Evolutionary conservation across 2,113 vertebrate genomes (phyloP), one percentile per base, ranked within the genome.

Genomic region (Syngnathus floridae): DNA sequence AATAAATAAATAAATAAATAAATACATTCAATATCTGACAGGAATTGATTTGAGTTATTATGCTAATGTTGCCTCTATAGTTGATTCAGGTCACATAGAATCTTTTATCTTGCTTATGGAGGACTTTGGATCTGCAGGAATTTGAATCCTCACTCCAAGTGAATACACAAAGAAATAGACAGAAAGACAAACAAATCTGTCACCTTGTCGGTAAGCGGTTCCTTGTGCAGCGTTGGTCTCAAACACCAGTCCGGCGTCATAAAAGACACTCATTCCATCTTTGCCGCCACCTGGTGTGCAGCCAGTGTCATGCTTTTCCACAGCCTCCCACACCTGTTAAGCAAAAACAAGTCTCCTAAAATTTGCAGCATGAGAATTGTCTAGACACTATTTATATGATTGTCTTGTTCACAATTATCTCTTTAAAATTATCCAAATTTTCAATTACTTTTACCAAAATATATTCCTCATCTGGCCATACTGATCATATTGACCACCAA

Each of bases 231-330:
- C 62, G 72, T 13, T 90, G 63, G 85, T 82, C 54, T 80, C 62
- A 64, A 93, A 85, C 62, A 90, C 19, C 65, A 93, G 38, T 1
- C 92, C 91, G 6, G 92, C 91, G 51, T 92, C 90, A 1, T 65
- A 84, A 71, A 93, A 91, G 55, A 93, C 90, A 17, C 78, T 62
- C 72, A 91, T 79, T 5, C 62, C 43, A 51, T 91, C 62, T 13
- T 66, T 80, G 2, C 92, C 92, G 68, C 92, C 89, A n/a, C 92
- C 92, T 1, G 88, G 71, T 3, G 91, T 91, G 71, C 92, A 94
- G 69, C 87, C 92, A 13, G 88, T 84, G 75, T 93, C 92, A 0
- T 87, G 67, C 36, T 87, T 76, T 68, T 92, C 91, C 6, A 93
- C 83, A 0, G 66, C 37, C 22, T 92, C 88, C 93, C 92, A 93